These are phyloP conservation scores for Oplegnathus fasciatus DNA, from an alignment of 2,113 vertebrate genomes.

Conservation along the genomic window DNA sequence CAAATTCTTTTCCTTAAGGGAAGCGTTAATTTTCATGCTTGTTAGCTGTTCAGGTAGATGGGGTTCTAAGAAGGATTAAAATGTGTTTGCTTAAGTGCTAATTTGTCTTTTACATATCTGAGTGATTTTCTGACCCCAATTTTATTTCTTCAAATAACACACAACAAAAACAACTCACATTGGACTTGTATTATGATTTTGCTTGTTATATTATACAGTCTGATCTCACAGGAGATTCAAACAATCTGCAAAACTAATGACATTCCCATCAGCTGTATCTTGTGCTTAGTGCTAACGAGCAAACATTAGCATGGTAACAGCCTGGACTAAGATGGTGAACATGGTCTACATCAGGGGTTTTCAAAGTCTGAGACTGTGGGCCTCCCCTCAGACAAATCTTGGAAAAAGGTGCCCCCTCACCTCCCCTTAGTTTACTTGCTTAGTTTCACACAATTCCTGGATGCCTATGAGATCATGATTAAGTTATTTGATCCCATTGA, in stretches of 20 bases:
- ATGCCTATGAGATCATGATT: too few relatives aligned
- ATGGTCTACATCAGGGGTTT: too few relatives aligned
- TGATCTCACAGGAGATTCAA: too few relatives aligned
- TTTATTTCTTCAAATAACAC: not conserved
- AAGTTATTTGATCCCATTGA: too few relatives aligned
- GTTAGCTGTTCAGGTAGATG: constrained; percentile 55
- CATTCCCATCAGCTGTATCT: not conserved
- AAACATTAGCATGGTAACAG: not conserved
- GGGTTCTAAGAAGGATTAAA: constrained; percentile 38
- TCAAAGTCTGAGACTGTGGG: too few relatives aligned
- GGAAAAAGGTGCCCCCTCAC: too few relatives aligned
- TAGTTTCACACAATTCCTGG: too few relatives aligned
- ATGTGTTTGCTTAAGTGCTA: constrained; percentile 38
- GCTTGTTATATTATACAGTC: too few relatives aligned
- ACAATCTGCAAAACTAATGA: too few relatives aligned
- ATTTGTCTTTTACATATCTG: constrained; percentile 19
- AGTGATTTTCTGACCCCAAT: not conserved
- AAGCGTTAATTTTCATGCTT: constrained; percentile 47
- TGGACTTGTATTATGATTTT: not conserved
- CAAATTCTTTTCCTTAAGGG: constrained; percentile 35
- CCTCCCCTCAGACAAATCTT: too few relatives aligned
- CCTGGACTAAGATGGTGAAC: too few relatives aligned
- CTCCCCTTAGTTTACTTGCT: too few relatives aligned
- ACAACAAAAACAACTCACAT: not conserved
- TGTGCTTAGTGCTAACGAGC: not conserved